phyloP scores from a whole-genome alignment of 2,888 invertebrate species.

The Sicus ferrugineus region DNA sequence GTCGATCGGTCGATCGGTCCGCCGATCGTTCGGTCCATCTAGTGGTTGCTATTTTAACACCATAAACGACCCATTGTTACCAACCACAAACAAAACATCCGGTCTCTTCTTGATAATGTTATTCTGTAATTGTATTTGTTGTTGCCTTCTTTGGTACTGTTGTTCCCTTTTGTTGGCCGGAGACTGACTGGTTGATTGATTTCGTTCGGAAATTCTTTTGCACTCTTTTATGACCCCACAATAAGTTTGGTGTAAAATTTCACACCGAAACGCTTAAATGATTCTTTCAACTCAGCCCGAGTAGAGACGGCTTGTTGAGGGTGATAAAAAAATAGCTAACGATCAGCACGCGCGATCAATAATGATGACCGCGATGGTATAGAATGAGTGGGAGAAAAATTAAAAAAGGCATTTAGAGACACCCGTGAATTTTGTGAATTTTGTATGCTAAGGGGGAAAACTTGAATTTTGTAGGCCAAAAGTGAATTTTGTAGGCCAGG shows the following conservation, averaged over 20 bases:
- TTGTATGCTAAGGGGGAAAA: no score
- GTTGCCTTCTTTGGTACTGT: neutral
- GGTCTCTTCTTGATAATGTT: constrained; percentile 36
- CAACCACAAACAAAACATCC: constrained; percentile 40
- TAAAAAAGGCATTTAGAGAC: no score
- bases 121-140: constrained; percentile 38
- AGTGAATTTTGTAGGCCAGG: no score
- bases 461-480: no score
- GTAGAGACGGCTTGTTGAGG: neutral
- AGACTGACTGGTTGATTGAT: constrained; percentile 52
- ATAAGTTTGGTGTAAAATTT: constrained; percentile 62
- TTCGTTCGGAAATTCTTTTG: constrained; percentile 51
- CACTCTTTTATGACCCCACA: constrained; percentile 52
- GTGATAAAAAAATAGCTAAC: constrained; percentile 13
- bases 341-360: constrained; percentile 27
- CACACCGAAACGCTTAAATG: constrained; percentile 63
- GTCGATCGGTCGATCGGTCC: no score
- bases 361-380: neutral
- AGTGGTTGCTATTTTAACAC: neutral
- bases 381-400: neutral
- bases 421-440: no score
- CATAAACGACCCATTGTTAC: constrained; percentile 44
- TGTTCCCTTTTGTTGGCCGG: neutral
- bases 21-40: neutral
- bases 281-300: constrained; percentile 43